Base-by-base conservation (phyloP, 2,113 vertebrate species). In the Pterocles orientalis region DNA sequence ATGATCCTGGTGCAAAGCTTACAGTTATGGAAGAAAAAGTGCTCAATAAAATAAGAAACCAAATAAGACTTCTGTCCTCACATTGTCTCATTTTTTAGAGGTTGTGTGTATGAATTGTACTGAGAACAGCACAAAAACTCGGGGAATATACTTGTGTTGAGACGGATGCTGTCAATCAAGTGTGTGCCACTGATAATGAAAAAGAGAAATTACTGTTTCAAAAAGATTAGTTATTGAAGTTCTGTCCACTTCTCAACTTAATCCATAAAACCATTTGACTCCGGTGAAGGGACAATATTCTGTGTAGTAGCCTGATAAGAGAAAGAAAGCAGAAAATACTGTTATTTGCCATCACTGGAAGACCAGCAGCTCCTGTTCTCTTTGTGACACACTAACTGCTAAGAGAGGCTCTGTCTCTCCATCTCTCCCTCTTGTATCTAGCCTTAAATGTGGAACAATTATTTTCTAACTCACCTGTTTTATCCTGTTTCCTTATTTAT, bases 221-320 rank as follows among this genome's bases (percentile, higher is more conserved):
- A 94, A 96, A 96, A 94, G 73, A 95, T 97, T 97, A 83, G 34
- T 96, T 97, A 97, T 95, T 97, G 97, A 96, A 97, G 95, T 95
- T 96, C 93, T 96, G 95, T 97, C 94, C 62, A 88, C 82, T 95
- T 90, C 65, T 96, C 82, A 95, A 82, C 47, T 91, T 97, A 97
- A 97, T 96, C 97, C 90, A 92, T 96, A 93, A 96, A 97, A 78
- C n/a, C 25, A 39, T 94, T 95, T 96, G 75, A 96, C 56, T 92
- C 54, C 39, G n/a, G 86, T 71, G 88, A 95, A 94, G 62, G 92
- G 53, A 93, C 92, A 95, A 84, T 91, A 92, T 95, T 84, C 88
- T 24, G 8, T 91, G 88, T 51, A 97, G 68, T 65, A 86, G 28
- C 10, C 43, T 94, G 95, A 96, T 95, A 97, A 97, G 86, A 91